A percentile compares a stretch with the other conserved stretches of the same genome.
phyloP scores from a whole-genome alignment of 2,888 invertebrate species.

The Zeuzera pyrina region DNA sequence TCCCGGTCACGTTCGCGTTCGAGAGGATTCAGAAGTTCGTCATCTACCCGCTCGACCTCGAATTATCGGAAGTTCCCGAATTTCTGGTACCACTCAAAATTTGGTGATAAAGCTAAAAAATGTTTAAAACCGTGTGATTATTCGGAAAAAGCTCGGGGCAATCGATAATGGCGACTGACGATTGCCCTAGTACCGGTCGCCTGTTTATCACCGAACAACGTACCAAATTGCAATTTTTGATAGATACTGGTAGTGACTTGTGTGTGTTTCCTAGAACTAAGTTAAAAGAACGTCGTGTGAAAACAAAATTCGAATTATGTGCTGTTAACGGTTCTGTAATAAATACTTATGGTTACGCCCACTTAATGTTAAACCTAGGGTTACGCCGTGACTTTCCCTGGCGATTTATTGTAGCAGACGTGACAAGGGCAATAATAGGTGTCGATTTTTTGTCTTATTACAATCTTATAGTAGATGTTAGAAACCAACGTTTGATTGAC shows the following conservation, averaged over 20 bases:
- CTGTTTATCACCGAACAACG: constrained; percentile 7
- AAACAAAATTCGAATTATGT: constrained; percentile 7
- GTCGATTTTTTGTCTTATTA: constrained; percentile 17
- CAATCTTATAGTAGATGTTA: constrained; percentile 7
- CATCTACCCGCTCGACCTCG: neutral
- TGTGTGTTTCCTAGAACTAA: constrained; percentile 11
- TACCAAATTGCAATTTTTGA: constrained; percentile 4
- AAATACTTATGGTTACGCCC: constrained; percentile 15
- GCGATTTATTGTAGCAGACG: constrained; percentile 22
- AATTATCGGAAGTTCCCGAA: constrained; percentile 3
- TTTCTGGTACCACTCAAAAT: neutral
- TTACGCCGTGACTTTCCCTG: constrained; percentile 18
- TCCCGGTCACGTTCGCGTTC: neutral
- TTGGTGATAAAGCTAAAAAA: neutral
- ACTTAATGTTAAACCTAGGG: constrained; percentile 17
- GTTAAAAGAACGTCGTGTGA: no score
- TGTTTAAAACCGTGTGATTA: constrained; percentile 5
- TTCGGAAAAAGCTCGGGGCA: constrained; percentile 6
- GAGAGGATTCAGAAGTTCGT: neutral
- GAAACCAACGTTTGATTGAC: constrained; percentile 3
- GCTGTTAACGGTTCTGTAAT: constrained; percentile 21
- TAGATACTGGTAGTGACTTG: constrained; percentile 12
- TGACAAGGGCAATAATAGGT: constrained; percentile 22
- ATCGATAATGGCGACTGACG: constrained; percentile 6
- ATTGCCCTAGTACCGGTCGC: constrained; percentile 4